These are phyloP conservation scores for Bucco capensis DNA, from an alignment of 2,113 vertebrate species.

Conservation along the genomic window DNA sequence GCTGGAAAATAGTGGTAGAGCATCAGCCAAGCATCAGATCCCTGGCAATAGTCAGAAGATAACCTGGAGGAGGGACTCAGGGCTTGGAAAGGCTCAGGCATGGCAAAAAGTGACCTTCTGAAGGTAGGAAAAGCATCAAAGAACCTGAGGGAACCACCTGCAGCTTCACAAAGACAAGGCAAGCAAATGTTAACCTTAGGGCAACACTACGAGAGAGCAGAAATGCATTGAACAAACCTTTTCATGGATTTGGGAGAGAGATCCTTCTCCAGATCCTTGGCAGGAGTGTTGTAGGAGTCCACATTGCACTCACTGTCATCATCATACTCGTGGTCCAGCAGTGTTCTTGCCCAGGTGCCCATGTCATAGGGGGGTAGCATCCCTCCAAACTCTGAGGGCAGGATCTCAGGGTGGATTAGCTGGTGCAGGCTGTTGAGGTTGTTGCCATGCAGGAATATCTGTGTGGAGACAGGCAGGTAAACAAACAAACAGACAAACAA, in stretches of 20 bases:
- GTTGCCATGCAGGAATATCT: slow-evolving; percentile 99
- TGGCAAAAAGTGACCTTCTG: not conserved
- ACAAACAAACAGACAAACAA: too few species aligned
- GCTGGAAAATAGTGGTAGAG: not conserved
- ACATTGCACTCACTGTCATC: slow-evolving; percentile 90
- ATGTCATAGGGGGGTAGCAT: slow-evolving; percentile 98
- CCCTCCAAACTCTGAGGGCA: slow-evolving; percentile 96
- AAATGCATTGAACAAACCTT: slow-evolving; percentile 76
- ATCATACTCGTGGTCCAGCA: slow-evolving; percentile 98
- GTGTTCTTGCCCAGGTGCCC: slow-evolving; percentile 96
- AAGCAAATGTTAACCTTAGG: not conserved
- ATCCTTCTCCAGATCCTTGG: slow-evolving; percentile 88
- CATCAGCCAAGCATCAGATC: not conserved
- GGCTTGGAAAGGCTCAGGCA: not conserved
- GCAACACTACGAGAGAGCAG: not conserved
- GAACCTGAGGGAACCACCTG: not conserved
- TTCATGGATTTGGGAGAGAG: slow-evolving; percentile 97
- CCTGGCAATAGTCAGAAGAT: not conserved
- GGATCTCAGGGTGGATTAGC: slow-evolving; percentile 94
- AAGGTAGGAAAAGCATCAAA: not conserved
- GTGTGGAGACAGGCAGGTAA: not conserved
- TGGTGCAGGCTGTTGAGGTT: slow-evolving; percentile 97
- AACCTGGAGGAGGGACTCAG: not conserved
- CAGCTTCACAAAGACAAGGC: not conserved
- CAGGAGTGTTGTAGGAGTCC: slow-evolving; percentile 86